Base-by-base conservation (phyloP, 2,113 vertebrate genomes). In the Festucalex cinctus region DNA sequence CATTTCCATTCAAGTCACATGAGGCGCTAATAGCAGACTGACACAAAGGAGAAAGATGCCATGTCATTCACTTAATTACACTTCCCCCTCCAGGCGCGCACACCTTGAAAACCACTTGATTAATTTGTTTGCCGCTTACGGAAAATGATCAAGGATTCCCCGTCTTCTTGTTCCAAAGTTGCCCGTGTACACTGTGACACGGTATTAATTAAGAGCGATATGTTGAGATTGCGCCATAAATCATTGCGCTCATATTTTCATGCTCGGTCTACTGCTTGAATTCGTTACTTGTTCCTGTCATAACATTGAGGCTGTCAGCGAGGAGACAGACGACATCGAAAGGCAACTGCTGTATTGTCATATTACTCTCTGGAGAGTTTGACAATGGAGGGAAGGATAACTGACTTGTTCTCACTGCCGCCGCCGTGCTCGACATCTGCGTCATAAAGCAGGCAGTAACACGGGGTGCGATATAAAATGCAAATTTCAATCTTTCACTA, bases 191-290 rank as follows among this genome's bases (percentile, higher is more conserved):
- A 68, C 54, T 70, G 64, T 78, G 82, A 46, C 43, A 46, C 43
- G 80, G 28, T 61, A 78, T 83, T 88, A 87, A 90, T 88, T 85
- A 83, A 79, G 73, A 82, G 66, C 67, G 69, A 85, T 77, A 69
- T 75, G 69, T 28, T 8, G 70, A 74, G 78, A 81, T 84, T 76
- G 75, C 75, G 71, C 66, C 81, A 86, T 85, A 83, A 88, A 87
- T 88, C 80, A 85, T 75, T 73, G 73, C 36, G 5, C 66, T 66
- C 39, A 54, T 49, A 66, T 75, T 78, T 81, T 69, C 73, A 83
- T 81, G 83, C 73, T 83, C 46, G 73, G 68, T 74, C 49, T 77
- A 67, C 81, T 75, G 44, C 44, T 65, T 41, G 70, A 78, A 81
- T 86, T 80, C 79, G 78, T 69, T 69, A 83, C 80, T 71, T 80